Conservation (phyloP, 37 sponge, comb jelly and placozoan species). For the Spongia lamella region DNA sequence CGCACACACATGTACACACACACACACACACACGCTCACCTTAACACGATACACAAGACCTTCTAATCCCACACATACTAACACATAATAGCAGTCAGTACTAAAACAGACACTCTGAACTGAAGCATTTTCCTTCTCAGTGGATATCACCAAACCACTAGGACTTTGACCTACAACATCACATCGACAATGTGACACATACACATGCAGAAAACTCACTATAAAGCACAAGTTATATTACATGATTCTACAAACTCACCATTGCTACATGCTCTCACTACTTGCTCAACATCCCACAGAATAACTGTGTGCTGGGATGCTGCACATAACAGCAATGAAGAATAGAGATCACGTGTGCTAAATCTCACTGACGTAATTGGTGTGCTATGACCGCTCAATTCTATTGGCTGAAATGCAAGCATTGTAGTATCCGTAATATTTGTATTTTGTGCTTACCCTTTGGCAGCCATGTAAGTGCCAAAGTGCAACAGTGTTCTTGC, state of each 20-base stretch:
- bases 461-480: background rate
- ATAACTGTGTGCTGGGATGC: conserved; percentile 47
- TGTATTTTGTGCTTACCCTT: background rate
- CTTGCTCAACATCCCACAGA: conserved; percentile 56
- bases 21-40: conserved; percentile 5
- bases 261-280: background rate
- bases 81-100: conserved; percentile 2
- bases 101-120: conserved; percentile 29
- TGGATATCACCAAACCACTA: background rate
- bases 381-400: too few species aligned
- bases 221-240: too few species aligned
- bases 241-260: conserved; percentile 3
- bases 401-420: background rate
- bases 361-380: background rate
- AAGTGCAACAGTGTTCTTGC: background rate
- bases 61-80: background rate
- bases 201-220: too few species aligned
- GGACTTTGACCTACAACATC: background rate
- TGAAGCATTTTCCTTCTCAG: background rate
- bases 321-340: conserved; percentile 38
- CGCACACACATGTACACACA: background rate
- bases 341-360: background rate
- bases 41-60: background rate
- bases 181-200: background rate
- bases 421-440: background rate